Conservation (phyloP, 1,140 invertebrate genomes). For the Metaphire vulgaris region DNA sequence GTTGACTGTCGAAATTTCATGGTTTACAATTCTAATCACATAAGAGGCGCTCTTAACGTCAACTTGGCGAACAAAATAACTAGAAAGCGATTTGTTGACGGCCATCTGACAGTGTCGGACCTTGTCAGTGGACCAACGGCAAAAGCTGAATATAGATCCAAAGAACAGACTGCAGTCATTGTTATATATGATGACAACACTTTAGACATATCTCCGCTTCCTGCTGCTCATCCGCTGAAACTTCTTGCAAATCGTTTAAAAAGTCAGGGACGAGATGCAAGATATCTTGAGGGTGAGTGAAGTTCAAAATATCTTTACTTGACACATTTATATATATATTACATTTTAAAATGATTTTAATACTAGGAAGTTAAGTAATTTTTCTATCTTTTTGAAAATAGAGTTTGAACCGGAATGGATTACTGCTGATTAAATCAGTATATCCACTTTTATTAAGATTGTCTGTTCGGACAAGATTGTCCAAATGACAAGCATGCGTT, state of each 20-base stretch:
- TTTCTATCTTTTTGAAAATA: too few species aligned
- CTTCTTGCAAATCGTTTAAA: background rate
- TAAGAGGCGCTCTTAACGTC: background rate
- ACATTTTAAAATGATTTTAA: too few species aligned
- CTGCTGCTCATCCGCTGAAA: background rate
- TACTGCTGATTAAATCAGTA: too few species aligned
- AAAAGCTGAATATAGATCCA: background rate
- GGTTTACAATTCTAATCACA: conserved; percentile 18
- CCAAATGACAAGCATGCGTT: too few species aligned
- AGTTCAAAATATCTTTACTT: too few species aligned
- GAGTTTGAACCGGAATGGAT: too few species aligned
- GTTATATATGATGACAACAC: conserved; percentile 19
- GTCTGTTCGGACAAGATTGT: too few species aligned
- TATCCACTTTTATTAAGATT: too few species aligned
- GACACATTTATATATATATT: too few species aligned
- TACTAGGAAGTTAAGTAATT: too few species aligned
- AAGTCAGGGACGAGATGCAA: background rate
- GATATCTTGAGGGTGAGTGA: background rate
- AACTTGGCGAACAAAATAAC: conserved; percentile 1
- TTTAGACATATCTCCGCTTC: background rate
- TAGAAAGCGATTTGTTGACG: conserved; percentile 15
- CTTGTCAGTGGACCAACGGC: conserved; percentile 1
- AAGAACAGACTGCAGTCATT: background rate
- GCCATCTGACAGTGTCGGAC: background rate
- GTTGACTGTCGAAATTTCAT: conserved; percentile 19